These are phyloP conservation scores for Apoderus coryli DNA, from an alignment of 2,888 invertebrate genomes.

Conservation along the genomic window DNA sequence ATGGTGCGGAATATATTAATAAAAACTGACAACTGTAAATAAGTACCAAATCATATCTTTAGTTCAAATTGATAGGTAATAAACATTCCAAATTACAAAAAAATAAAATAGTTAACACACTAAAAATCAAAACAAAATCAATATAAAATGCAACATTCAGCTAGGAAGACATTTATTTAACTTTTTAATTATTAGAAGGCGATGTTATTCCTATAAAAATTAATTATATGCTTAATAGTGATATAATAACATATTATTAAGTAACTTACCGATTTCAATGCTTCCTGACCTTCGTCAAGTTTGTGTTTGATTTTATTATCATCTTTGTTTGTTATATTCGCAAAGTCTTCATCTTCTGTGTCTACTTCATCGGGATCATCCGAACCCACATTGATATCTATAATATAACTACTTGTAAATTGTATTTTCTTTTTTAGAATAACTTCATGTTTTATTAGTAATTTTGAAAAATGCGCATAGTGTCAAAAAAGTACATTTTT, in stretches of 20 bases:
- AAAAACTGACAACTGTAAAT: slow-evolving; percentile 18
- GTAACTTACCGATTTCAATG: slow-evolving; percentile 28
- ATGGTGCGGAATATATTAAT: slow-evolving; percentile 23
- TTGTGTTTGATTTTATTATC: slow-evolving; percentile 36
- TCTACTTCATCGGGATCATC: too few species aligned
- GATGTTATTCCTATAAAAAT: slow-evolving; percentile 18
- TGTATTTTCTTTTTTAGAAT: too few species aligned
- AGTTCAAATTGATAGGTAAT: slow-evolving; percentile 11
- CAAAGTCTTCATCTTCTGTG: slow-evolving; percentile 32
- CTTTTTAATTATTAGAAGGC: too few species aligned
- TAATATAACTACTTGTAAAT: too few species aligned
- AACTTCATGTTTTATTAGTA: too few species aligned
- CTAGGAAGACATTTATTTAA: slow-evolving; percentile 15
- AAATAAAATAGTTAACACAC: slow-evolving; percentile 12
- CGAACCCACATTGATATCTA: slow-evolving; percentile 20
- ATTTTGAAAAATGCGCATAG: too few species aligned
- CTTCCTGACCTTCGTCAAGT: slow-evolving; percentile 28
- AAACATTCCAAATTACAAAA: slow-evolving; percentile 18
- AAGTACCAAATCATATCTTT: slow-evolving; percentile 22
- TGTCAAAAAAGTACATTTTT: too few species aligned
- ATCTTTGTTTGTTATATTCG: slow-evolving; percentile 41
- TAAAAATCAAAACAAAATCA: slow-evolving; percentile 18
- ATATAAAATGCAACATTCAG: slow-evolving; percentile 17
- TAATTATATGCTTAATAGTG: too few species aligned
- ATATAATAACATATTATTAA: too few species aligned